A percentile compares a stretch with the other conserved stretches of the same genome.
These are phyloP conservation scores for Cyphomyrus plagiostoma DNA, from an alignment of 2,113 vertebrate species.

Conservation along the genomic window DNA sequence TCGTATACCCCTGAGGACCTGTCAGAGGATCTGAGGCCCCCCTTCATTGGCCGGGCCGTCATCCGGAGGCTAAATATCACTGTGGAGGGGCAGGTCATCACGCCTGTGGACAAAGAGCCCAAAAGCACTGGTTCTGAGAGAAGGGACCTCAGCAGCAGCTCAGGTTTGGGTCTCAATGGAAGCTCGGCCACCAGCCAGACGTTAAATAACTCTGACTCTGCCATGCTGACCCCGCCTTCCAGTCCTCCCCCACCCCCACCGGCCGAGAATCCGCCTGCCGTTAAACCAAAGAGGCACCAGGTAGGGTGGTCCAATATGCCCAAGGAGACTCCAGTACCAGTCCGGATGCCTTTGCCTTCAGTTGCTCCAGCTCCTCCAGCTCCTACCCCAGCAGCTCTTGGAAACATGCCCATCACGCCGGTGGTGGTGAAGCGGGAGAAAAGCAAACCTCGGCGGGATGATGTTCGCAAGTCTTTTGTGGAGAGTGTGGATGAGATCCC, in stretches of 20 bases:
- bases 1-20: slow-evolving; percentile 47
- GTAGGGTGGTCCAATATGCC: slow-evolving; percentile 63
- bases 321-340: slow-evolving; percentile 22
- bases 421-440: slow-evolving; percentile 54
- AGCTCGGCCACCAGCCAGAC: slow-evolving; percentile 73
- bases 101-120: slow-evolving; percentile 53
- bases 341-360: background rate
- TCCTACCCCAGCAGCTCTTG: slow-evolving; percentile 11
- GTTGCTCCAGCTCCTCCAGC: slow-evolving; percentile 19
- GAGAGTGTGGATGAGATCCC: slow-evolving; percentile 96
- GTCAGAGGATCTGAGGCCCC: slow-evolving; percentile 59
- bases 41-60: slow-evolving; percentile 54
- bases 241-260: slow-evolving; percentile 67
- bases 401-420: slow-evolving; percentile 17
- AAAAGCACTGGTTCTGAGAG: slow-evolving; percentile 44
- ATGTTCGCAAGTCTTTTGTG: slow-evolving; percentile 80
- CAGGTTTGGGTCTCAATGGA: slow-evolving; percentile 65
- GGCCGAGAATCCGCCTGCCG: slow-evolving; percentile 79
- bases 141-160: slow-evolving; percentile 64
- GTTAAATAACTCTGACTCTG: slow-evolving; percentile 67
- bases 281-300: slow-evolving; percentile 63
- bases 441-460: slow-evolving; percentile 50
- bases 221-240: slow-evolving; percentile 72
- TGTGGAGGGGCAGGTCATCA: slow-evolving; percentile 44
- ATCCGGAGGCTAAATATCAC: slow-evolving; percentile 73